Evolutionary conservation across 2,113 vertebrate species (phyloP), one percentile per base, ranked within the genome.

Genomic region (Ageneiosus marmoratus): DNA sequence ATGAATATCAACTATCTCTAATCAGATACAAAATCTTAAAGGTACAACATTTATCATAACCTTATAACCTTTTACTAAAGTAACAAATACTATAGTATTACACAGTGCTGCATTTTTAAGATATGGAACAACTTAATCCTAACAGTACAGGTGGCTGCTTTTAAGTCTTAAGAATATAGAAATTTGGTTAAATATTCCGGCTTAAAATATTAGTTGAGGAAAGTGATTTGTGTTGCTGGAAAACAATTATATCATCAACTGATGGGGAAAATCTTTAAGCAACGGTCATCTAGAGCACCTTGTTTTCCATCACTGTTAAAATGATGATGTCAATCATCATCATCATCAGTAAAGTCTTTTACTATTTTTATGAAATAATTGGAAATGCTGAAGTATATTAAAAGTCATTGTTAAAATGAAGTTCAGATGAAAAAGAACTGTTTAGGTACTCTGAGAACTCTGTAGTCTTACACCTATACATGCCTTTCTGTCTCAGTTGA

Each of bases 1-100:
- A 92, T 92, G 93, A 92, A 92, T 86, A 87, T 95, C 89, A 93
- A 92, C 94, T 93, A 95, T 95, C 94, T 95, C 92, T 94, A 95
- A 96, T 94, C 96, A 97, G 96, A 97, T 97, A 96, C 92, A 77
- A 58, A 9, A 56, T 9, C 44, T 58, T 60, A 6, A 18, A 50
- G 1, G 67, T 37, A 18, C 44, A 27, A 46, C 13, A 44, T 24
- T 41, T 41, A 44, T 20, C n/a, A n/a, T n/a, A n/a, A n/a, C n/a
- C n/a, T n/a, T 15, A 5, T n/a, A n/a, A 46, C 12, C 11, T 72
- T 72, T 75, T 32, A 22, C 5, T 15, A 29, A 20, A 18, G 27
- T 29, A 3, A 10, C 46, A 10, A 2, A n/a, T n/a, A n/a, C 4
- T 70, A 48, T 15, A 72, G 22, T n/a, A n/a, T n/a, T 15, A 15